These are phyloP conservation scores for Henricia sp. DNA, from an alignment of 53 echinoderm and acorn worm genomes.

Conservation along the genomic window DNA sequence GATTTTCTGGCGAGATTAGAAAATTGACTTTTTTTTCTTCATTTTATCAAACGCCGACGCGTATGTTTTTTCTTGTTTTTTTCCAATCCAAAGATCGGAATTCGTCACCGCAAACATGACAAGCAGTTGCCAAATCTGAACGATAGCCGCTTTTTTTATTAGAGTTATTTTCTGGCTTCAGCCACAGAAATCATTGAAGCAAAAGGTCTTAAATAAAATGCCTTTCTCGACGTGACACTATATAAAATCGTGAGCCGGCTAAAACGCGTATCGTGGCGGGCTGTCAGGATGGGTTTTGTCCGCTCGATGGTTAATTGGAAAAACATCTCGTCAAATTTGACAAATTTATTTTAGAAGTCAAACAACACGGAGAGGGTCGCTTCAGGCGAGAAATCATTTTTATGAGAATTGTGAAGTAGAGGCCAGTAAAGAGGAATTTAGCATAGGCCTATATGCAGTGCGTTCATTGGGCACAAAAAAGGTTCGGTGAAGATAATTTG, in stretches of 20 bases:
- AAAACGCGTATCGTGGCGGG: background rate
- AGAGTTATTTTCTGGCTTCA: conserved; percentile 10
- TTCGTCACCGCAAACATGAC: conserved; percentile 26
- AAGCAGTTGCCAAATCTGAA: conserved; percentile 19
- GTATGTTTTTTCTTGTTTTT: conserved; percentile 1
- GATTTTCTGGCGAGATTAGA: conserved; percentile 10
- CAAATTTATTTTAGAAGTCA: conserved; percentile 49
- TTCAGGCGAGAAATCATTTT: conserved; percentile 5
- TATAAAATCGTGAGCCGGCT: conserved; percentile 39
- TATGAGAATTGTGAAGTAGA: background rate
- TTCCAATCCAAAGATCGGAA: conserved; percentile 1
- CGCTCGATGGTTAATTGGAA: conserved; percentile 13
- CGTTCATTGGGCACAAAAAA: too few relatives aligned
- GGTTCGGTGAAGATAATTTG: too few relatives aligned
- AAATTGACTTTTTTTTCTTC: conserved; percentile 16
- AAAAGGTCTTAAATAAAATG: conserved; percentile 15
- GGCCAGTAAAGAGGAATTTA: background rate
- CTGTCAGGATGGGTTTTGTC: background rate
- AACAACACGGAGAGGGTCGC: background rate
- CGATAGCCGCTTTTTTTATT: too few relatives aligned
- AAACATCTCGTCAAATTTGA: conserved; percentile 51
- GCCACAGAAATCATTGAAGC: conserved; percentile 33
- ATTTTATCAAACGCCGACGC: too few relatives aligned
- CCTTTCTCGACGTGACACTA: background rate
- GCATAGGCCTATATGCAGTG: too few relatives aligned